Evolutionary conservation across 1,140 invertebrate species (phyloP).

Genomic region (Cardiocondyla obscurior): DNA sequence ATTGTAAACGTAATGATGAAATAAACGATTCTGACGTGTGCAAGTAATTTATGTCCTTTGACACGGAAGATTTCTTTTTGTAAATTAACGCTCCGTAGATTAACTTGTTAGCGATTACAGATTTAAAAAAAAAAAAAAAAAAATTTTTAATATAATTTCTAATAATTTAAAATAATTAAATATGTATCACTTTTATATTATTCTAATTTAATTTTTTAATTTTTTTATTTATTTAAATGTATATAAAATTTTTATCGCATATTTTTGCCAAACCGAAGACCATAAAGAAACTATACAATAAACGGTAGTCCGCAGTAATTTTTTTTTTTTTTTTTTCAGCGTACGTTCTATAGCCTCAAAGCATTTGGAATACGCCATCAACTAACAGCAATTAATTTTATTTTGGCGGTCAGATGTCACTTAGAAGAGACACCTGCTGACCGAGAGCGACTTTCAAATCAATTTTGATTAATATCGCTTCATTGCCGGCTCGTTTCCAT

Average conservation of each 20-base stretch:
- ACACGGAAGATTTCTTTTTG: background rate
- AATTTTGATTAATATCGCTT: conserved; percentile 55
- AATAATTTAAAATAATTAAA: too few species aligned
- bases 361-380: background rate
- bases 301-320: background rate
- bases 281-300: background rate
- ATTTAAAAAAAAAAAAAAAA: too few species aligned
- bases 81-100: background rate
- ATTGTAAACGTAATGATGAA: background rate
- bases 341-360: background rate
- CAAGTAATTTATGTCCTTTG: background rate
- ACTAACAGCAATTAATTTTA: conserved; percentile 34
- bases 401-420: conserved; percentile 17
- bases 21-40: background rate
- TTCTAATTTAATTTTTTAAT: too few species aligned
- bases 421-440: conserved; percentile 30
- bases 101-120: background rate
- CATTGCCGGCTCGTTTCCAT: background rate
- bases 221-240: too few species aligned
- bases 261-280: background rate
- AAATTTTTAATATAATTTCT: too few species aligned
- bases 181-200: too few species aligned
- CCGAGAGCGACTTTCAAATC: conserved; percentile 12
- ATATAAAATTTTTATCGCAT: too few species aligned
- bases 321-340: background rate